Conservation (phyloP, 2,888 invertebrate genomes). For the Aphodius granarius region DNA sequence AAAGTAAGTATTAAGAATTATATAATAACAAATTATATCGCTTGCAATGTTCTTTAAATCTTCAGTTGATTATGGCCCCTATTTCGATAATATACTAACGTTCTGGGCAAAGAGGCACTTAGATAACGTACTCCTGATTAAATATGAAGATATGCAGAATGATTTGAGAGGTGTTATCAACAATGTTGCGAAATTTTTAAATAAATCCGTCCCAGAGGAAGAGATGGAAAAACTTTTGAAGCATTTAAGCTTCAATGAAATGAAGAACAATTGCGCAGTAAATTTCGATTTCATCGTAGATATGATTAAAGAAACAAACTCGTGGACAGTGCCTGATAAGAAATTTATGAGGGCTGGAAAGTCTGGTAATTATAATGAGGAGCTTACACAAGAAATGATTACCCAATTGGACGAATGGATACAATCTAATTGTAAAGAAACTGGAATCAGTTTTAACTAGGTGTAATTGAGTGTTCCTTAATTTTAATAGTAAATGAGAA, state of each 20-base stretch:
- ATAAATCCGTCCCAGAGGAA: constrained; percentile 42
- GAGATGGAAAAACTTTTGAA: constrained; percentile 47
- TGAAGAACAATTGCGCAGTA: constrained; percentile 56
- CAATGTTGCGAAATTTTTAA: constrained; percentile 51
- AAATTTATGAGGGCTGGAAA: constrained; percentile 52
- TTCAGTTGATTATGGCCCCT: constrained; percentile 17
- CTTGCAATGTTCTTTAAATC: background rate
- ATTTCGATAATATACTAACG: constrained; percentile 14
- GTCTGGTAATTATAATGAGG: constrained; percentile 41
- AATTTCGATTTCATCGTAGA: constrained; percentile 41
- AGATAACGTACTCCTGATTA: constrained; percentile 18
- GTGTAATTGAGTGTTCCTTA: too few relatives aligned
- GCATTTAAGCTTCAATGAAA: constrained; percentile 56
- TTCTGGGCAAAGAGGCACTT: constrained; percentile 18
- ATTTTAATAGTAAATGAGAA: too few relatives aligned
- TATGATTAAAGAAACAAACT: background rate
- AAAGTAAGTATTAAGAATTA: constrained; percentile 51
- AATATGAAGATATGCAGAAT: constrained; percentile 38
- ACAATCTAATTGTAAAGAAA: constrained; percentile 56
- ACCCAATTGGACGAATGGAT: constrained; percentile 71
- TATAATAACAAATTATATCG: background rate
- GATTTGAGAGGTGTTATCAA: constrained; percentile 51
- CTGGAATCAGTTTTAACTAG: constrained; percentile 35
- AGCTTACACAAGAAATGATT: constrained; percentile 71
- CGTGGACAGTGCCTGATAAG: background rate